Evolutionary conservation across 2,888 invertebrate species (phyloP), one percentile per base, ranked within the genome.

Genomic region (Dynastes grantii): DNA sequence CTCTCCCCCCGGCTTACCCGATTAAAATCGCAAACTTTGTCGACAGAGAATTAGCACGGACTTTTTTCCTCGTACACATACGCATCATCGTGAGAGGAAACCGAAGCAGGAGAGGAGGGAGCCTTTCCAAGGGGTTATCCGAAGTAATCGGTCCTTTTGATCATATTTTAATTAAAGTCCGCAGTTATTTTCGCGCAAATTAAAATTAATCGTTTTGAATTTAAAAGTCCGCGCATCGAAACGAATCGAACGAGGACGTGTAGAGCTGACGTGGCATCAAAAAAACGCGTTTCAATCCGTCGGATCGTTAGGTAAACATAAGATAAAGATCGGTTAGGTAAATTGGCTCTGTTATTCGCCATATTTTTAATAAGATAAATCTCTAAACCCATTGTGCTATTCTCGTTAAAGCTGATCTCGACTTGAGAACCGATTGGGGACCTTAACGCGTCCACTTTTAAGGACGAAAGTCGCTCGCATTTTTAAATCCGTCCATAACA

Each of bases 281-380:
- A 77, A 76, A 61, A 73, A 68, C 51, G 58, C 29, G 45, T 51
- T 45, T 61, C 32, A 16, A 53, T 49, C 58, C 51, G 71, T 79
- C 80, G n/a, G 84, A 85, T 85, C 85, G 84, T 85, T 85, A 83
- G 85, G 85, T 83, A 84, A 85, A 84, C 84, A 84, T 84, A 85
- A 87, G 87, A 87, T 87, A 87, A 87, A 83, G 87, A 87, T 87
- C 87, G 83, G 86, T 85, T 86, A 86, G 86, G 86, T 87, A 87
- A 88, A 87, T 88, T 87, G 87, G 87, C 87, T 86, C 86, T 85
- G 87, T 86, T 86, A 87, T 86, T 87, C 85, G 86, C 85, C 83
- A 87, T 85, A 86, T 88, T 88, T 87, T 87, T 87, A 87, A 88
- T 87, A 84, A 86, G 87, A 86, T 88, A 87, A 87, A 87, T 87